phyloP scores from a whole-genome alignment of 2,888 invertebrate genomes.

The Zygothrica quintamaculata region DNA sequence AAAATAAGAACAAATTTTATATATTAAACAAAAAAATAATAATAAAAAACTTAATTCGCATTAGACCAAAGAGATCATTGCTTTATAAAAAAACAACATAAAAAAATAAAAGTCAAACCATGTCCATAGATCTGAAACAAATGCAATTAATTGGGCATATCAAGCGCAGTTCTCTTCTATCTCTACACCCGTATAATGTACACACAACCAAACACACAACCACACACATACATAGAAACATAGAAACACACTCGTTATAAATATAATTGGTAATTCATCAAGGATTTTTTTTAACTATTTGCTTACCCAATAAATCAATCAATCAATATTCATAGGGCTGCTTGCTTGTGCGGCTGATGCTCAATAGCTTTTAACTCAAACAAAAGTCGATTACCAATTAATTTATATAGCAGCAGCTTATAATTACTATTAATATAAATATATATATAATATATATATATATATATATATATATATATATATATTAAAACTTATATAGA shows the following conservation, averaged over 20 bases:
- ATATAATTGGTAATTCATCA: constrained; percentile 67
- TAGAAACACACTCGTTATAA: constrained; percentile 42
- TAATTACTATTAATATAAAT: constrained; percentile 20
- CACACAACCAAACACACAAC: constrained; percentile 33
- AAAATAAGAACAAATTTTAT: neutral
- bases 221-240: constrained; percentile 31
- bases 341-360: constrained; percentile 52
- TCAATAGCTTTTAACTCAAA: constrained; percentile 39
- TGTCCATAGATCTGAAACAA: constrained; percentile 55
- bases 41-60: constrained; percentile 52
- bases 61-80: constrained; percentile 69
- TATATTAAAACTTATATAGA: constrained; percentile 40
- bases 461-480: constrained; percentile 45
- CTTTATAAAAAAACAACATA: constrained; percentile 40
- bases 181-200: constrained; percentile 49
- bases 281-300: constrained; percentile 71
- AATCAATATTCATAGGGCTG: constrained; percentile 65
- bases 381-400: constrained; percentile 50
- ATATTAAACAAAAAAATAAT: constrained; percentile 67
- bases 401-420: constrained; percentile 43
- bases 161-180: constrained; percentile 56
- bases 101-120: constrained; percentile 21
- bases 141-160: constrained; percentile 53
- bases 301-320: constrained; percentile 68
- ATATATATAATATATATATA: constrained; percentile 22